Evolutionary conservation across 2,113 vertebrate genomes (phyloP), one percentile per base, ranked within the genome.

Genomic region (Nematolebias whitei): DNA sequence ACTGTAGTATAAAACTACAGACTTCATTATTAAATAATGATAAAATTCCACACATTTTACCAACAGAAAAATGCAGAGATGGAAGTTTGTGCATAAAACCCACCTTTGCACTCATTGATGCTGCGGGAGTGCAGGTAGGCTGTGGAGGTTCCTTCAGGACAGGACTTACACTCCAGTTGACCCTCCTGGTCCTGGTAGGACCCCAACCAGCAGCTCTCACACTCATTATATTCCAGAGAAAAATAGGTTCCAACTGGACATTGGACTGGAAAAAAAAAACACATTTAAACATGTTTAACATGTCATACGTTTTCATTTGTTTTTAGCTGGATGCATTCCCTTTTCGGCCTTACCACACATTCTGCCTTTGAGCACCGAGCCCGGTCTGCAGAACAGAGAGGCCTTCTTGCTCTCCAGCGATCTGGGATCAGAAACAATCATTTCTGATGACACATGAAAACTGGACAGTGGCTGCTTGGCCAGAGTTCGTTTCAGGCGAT

Each of bases 141-240:
- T 0, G 97, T 98, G 59, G 94, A 93, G n/a, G 87, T 96, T 45
- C 92, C 95, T 29, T 92, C 78, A 0, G 96, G 95, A 74, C 98
- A 99, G 60, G 86, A 93, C 84, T 96, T 97, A 72, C 98, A 99
- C 76, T 97, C 95, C 41, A 95, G 84, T 63, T 98, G 95, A 22
- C 97, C 97, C 90, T 98, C 97, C 76, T 95, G 92, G 78, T 98
- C 95, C 83, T 98, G 98, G 82, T 94, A 98, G 65, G 93, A 95
- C 20, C 97, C 98, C 63, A 93, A 87, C 93, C 91, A 93, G 84
- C 98, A 99, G 90, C 98, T 99, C 87, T 95, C 96, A 89, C 97
- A 99, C 72, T 90, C 89, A 1, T 83, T 88, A 63, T 95, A 93
- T 56, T 98, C 93, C 92, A 95, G 80, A 7, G 97, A 98, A 78